Evolutionary conservation across 2,113 vertebrate genomes (phyloP), one percentile per base, ranked within the genome.

Genomic region (Perognathus longimembris): DNA sequence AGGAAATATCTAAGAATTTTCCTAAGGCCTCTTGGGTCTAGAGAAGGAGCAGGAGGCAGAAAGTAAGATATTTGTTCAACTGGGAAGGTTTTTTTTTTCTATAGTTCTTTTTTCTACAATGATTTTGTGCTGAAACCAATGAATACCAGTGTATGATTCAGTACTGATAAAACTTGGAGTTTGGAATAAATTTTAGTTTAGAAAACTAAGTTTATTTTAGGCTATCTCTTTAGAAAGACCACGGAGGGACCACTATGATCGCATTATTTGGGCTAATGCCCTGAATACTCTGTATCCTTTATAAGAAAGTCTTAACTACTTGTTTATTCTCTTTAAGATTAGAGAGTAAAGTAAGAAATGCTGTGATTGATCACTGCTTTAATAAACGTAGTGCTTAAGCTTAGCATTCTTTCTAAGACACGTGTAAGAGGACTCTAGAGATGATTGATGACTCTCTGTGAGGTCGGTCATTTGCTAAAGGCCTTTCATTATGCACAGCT

Each of bases 121-220:
- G 24, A 92, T 14, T 28, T 22, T 77, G 2, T 77, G 45, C 14
- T 32, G 24, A 76, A 57, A 28, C 2, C 22, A 73, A 64, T 38
- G 45, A 89, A 59, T 70, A 7, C 76, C 57, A 88, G 63, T 38
- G 5, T 2, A n/a, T 26, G 9, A 64, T 28, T 69, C 21, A 30
- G 14, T 38, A 42, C 12, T 57, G 57, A 81, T 80, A 45, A 84
- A 42, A 64, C 84, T 9, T 57, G 57, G 45, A 80, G n/a, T 94
- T 91, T 84, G 57, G 18, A n/a, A 32, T 63, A 78, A 89, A 34
- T 32, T 61, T 70, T 36, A 45, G 12, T 42, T 91, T 80, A 86
- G 24, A 10, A 88, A 40, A 91, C 32, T 24, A 74, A 78, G 59
- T 50, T 86, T 75, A 76, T 77, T 76, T 87, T 81, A 89, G 66